phyloP scores from a whole-genome alignment of 2,113 vertebrate genomes.

The Dicrurus megarhynchus region DNA sequence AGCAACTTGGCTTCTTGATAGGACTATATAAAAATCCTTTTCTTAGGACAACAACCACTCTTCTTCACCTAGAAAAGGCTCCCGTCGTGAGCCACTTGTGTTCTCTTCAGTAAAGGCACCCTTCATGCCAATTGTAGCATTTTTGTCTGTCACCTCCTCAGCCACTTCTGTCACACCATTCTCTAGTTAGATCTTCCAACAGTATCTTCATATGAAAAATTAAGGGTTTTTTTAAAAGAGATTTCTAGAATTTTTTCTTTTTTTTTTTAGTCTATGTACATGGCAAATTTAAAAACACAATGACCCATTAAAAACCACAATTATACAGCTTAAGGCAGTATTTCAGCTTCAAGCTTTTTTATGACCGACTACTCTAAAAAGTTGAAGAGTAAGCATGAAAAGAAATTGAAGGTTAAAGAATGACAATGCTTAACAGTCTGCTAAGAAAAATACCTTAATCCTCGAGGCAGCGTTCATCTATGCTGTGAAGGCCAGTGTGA shows the following conservation, averaged over 20 bases:
- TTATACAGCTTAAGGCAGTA: conserved; percentile 12
- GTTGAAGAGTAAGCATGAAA: background rate
- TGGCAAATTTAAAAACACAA: background rate
- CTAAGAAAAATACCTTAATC: background rate
- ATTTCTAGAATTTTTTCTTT: background rate
- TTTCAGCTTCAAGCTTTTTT: background rate
- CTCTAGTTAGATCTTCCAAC: background rate
- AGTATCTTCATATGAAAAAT: background rate
- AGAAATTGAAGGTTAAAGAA: conserved; percentile 40
- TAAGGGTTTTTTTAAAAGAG: background rate
- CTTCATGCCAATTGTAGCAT: background rate
- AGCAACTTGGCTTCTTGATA: background rate
- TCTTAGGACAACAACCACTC: background rate
- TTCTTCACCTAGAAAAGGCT: background rate
- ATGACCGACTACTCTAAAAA: conserved; percentile 7
- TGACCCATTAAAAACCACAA: conserved; percentile 16
- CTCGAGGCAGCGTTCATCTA: background rate
- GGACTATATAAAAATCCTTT: background rate
- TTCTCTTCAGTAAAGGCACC: background rate
- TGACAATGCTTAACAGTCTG: background rate
- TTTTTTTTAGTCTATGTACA: background rate
- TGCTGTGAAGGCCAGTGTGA: background rate
- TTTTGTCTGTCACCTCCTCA: background rate
- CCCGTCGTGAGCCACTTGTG: background rate
- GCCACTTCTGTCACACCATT: background rate